These are phyloP conservation scores for Drosophila melanosoma DNA, from an alignment of 2,888 invertebrate species.

Conservation along the genomic window DNA sequence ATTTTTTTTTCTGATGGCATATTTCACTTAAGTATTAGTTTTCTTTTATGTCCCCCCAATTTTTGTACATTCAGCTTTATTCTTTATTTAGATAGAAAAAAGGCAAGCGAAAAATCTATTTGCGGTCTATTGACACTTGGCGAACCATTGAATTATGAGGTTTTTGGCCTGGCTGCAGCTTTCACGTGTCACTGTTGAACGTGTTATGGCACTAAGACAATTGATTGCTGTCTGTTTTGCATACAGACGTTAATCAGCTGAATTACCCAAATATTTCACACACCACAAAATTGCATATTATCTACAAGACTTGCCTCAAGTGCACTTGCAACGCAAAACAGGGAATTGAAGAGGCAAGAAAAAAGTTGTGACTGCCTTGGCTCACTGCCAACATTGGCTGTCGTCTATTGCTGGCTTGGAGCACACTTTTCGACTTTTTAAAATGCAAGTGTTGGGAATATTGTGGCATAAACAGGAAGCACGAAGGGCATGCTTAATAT, in stretches of 20 bases:
- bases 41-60: conserved; percentile 22
- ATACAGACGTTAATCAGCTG: conserved; percentile 55
- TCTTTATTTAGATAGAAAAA: conserved; percentile 13
- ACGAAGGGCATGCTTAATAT: conserved; percentile 64
- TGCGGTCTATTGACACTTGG: conserved; percentile 11
- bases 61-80: conserved; percentile 27
- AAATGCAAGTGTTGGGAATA: conserved; percentile 35
- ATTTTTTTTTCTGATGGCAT: conserved; percentile 9
- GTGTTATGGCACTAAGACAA: conserved; percentile 11
- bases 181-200: conserved; percentile 22
- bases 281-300: conserved; percentile 43
- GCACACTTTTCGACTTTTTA: conserved; percentile 42
- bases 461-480: conserved; percentile 54
- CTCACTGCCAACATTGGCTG: conserved; percentile 16
- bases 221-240: conserved; percentile 17
- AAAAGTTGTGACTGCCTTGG: background rate
- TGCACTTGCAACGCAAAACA: conserved; percentile 35
- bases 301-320: conserved; percentile 32
- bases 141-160: conserved; percentile 42
- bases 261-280: conserved; percentile 2
- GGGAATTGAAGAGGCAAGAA: background rate
- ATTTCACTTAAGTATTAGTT: conserved; percentile 24
- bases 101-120: background rate
- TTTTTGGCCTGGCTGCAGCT: conserved; percentile 29
- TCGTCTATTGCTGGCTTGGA: background rate